phyloP scores from a whole-genome alignment of 1,140 invertebrate genomes.

The Prorops nasuta region DNA sequence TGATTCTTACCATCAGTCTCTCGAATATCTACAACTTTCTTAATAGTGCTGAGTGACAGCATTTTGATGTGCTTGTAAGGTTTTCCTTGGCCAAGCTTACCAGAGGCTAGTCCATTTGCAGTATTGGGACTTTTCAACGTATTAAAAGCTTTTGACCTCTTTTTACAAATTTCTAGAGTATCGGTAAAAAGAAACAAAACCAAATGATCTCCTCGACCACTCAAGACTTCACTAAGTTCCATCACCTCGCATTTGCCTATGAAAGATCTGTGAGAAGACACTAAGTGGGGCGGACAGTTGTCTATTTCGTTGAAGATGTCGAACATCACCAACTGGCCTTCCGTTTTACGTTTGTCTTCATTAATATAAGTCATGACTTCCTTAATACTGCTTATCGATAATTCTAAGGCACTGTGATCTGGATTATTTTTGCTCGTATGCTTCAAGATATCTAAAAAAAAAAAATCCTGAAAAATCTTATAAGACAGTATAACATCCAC shows the following conservation, averaged over 20 bases:
- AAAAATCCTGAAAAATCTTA: background rate
- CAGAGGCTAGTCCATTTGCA: constrained; percentile 58
- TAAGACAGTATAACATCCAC: background rate
- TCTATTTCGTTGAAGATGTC: constrained; percentile 98
- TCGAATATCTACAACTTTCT: constrained; percentile 85
- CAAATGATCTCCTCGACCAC: constrained; percentile 82
- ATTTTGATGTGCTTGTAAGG: constrained; percentile 89
- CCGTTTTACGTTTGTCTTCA: constrained; percentile 94
- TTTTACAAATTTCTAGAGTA: constrained; percentile 89
- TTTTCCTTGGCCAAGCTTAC: constrained; percentile 68
- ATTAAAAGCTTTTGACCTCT: constrained; percentile 75
- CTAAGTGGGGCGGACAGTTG: constrained; percentile 89
- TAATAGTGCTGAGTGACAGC: constrained; percentile 82
- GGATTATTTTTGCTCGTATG: constrained; percentile 83
- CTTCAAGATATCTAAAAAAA: constrained; percentile 76
- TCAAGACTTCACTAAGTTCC: constrained; percentile 82
- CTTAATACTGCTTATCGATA: constrained; percentile 82
- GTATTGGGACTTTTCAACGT: constrained; percentile 69
- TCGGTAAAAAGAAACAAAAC: constrained; percentile 92
- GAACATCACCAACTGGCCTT: constrained; percentile 92
- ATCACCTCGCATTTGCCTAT: constrained; percentile 85
- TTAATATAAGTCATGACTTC: constrained; percentile 96
- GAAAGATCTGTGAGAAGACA: constrained; percentile 89
- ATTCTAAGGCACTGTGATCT: constrained; percentile 80
- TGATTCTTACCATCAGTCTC: constrained; percentile 71